Evolutionary conservation across 2,888 invertebrate genomes (phyloP).

Genomic region (Acrocera orbiculus): DNA sequence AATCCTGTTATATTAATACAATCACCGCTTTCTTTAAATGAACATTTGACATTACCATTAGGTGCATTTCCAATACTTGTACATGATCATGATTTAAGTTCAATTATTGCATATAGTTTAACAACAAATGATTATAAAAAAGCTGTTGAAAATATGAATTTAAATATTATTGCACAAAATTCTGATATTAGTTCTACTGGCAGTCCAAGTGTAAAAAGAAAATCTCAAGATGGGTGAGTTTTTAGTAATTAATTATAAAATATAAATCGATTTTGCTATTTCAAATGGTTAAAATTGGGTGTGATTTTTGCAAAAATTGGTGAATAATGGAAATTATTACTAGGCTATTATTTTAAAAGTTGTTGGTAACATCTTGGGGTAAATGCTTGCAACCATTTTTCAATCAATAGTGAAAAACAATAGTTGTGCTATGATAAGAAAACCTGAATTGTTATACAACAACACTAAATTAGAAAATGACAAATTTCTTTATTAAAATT

Average conservation of each 20-base stretch:
- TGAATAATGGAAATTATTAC: no score
- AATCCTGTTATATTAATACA: slow-evolving; percentile 31
- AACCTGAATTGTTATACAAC: no score
- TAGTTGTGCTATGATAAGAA: no score
- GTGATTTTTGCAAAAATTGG: no score
- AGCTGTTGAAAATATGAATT: slow-evolving; percentile 33
- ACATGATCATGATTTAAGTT: slow-evolving; percentile 64
- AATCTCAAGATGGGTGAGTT: slow-evolving; percentile 22
- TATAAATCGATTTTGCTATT: no score
- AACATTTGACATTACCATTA: slow-evolving; percentile 50
- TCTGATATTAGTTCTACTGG: slow-evolving; percentile 9
- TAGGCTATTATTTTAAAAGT: no score
- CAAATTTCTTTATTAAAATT: no score
- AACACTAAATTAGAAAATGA: no score
- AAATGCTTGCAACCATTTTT: no score
- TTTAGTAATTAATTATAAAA: not conserved
- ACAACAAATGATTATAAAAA: slow-evolving; percentile 53
- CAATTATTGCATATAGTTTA: slow-evolving; percentile 69
- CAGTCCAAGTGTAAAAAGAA: slow-evolving; percentile 26
- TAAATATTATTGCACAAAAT: slow-evolving; percentile 10
- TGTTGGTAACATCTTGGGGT: no score
- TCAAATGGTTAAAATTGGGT: no score
- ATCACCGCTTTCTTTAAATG: slow-evolving; percentile 44
- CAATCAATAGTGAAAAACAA: no score
- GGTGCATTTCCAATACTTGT: slow-evolving; percentile 51